Evolutionary conservation across 1,140 invertebrate genomes (phyloP).

Genomic region (Capitella teleta): DNA sequence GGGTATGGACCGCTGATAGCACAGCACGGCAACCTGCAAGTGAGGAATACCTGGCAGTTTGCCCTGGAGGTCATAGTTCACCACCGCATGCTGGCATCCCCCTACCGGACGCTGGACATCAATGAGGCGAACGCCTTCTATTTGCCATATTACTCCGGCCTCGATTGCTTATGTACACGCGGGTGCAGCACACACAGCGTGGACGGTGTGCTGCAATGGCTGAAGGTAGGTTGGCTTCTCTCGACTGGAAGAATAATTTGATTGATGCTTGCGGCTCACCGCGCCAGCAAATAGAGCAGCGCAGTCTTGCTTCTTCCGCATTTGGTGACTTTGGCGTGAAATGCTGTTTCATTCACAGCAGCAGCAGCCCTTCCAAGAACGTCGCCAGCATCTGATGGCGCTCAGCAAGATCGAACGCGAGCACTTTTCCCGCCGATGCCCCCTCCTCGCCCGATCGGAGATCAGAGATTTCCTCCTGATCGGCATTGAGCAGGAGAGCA

Average conservation of each 20-base stretch:
- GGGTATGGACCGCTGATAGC: slow-evolving; percentile 20
- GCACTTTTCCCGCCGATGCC: slow-evolving; percentile 12
- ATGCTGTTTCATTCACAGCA: no score
- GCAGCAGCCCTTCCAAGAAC: slow-evolving; percentile 10
- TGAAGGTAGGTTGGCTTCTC: no score
- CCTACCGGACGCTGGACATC: slow-evolving; percentile 18
- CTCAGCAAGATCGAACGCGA: slow-evolving; percentile 23
- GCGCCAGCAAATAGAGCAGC: no score
- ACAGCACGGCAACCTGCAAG: slow-evolving; percentile 3
- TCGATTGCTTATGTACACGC: slow-evolving; percentile 17
- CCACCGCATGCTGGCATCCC: slow-evolving; percentile 20
- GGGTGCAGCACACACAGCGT: no score
- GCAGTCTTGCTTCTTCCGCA: no score
- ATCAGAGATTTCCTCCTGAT: slow-evolving; percentile 15
- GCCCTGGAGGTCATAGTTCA: slow-evolving; percentile 23
- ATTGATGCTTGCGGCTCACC: no score
- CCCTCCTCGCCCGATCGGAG: slow-evolving; percentile 13
- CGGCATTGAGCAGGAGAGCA: slow-evolving; percentile 19
- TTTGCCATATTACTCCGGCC: slow-evolving; percentile 22
- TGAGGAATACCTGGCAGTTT: slow-evolving; percentile 23
- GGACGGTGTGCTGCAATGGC: no score
- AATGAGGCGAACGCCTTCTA: slow-evolving; percentile 24
- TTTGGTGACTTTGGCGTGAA: no score
- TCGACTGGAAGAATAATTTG: no score
- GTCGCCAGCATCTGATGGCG: slow-evolving; percentile 22